A percentile compares a stretch with the other conserved stretches of the same genome.
These are phyloP conservation scores for Eupithecia exiguata DNA, from an alignment of 2,888 invertebrate genomes.

Conservation along the genomic window DNA sequence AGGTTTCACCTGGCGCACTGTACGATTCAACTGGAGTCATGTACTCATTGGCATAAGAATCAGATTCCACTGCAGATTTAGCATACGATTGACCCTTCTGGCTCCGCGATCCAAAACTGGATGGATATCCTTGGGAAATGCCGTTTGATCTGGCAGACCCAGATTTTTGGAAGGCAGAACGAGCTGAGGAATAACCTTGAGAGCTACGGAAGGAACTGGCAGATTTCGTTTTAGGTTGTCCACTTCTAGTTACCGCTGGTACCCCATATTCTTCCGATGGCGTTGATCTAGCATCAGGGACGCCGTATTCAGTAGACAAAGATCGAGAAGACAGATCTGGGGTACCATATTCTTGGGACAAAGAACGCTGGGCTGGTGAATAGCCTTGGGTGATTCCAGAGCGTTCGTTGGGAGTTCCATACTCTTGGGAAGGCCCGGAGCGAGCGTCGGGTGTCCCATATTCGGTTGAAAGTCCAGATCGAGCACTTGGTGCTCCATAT, in stretches of 20 bases:
- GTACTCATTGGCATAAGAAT: conserved; percentile 53
- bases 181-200: conserved; percentile 21
- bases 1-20: conserved; percentile 64
- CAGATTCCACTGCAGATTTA: conserved; percentile 48
- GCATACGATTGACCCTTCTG: conserved; percentile 34
- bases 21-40: conserved; percentile 55
- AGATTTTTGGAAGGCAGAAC: conserved; percentile 14
- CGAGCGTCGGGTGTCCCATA: background rate
- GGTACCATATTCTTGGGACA: conserved; percentile 41
- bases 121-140: conserved; percentile 20
- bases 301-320: conserved; percentile 39
- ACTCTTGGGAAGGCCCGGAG: background rate
- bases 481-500: conserved; percentile 14
- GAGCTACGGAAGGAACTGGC: conserved; percentile 17
- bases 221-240: conserved; percentile 14
- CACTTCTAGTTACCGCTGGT: conserved; percentile 47
- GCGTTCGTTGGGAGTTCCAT: conserved; percentile 4
- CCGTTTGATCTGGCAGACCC: conserved; percentile 26
- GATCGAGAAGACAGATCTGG: conserved; percentile 36
- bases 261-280: conserved; percentile 61
- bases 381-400: background rate
- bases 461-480: background rate
- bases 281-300: conserved; percentile 37
- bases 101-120: conserved; percentile 17
- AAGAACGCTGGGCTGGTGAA: conserved; percentile 12